Evolutionary conservation across 2,113 vertebrate species (phyloP).

Genomic region (Geococcyx californianus): DNA sequence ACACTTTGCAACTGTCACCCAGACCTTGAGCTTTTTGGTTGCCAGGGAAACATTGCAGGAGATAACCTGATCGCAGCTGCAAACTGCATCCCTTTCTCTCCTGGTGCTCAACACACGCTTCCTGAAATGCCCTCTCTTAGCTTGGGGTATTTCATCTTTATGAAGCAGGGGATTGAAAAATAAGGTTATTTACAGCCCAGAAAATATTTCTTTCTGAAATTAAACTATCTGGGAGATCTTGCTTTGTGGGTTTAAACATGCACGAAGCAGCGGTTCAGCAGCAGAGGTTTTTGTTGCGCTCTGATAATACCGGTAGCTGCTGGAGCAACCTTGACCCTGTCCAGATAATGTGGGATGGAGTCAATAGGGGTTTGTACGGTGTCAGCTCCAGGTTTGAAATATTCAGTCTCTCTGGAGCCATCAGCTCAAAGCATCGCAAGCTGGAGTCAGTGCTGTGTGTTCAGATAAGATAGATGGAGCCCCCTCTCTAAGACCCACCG

Average conservation of each 20-base stretch:
- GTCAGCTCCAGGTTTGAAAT: background rate
- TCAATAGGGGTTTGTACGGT: background rate
- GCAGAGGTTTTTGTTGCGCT: background rate
- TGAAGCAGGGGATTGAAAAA: background rate
- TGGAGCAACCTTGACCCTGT: background rate
- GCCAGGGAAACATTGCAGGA: constrained; percentile 37
- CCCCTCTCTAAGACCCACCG: background rate
- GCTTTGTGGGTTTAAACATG: background rate
- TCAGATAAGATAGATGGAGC: background rate
- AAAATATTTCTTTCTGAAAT: background rate
- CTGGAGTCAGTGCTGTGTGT: background rate
- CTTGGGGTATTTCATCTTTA: background rate
- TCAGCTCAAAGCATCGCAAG: background rate
- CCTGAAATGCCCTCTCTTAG: background rate
- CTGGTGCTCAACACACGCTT: background rate
- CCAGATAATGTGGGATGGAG: background rate
- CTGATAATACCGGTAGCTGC: rapidly evolving
- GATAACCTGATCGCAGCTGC: constrained; percentile 38
- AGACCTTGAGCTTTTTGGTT: constrained; percentile 55
- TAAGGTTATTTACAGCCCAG: background rate
- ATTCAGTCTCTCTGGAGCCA: background rate
- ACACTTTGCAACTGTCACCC: constrained; percentile 50
- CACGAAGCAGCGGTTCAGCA: background rate
- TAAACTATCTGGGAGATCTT: background rate
- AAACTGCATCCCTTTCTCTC: background rate